Evolutionary conservation across 2,888 invertebrate species (phyloP), one percentile per base, ranked within the genome.

Genomic region (Ommatoiulus sabulosus): DNA sequence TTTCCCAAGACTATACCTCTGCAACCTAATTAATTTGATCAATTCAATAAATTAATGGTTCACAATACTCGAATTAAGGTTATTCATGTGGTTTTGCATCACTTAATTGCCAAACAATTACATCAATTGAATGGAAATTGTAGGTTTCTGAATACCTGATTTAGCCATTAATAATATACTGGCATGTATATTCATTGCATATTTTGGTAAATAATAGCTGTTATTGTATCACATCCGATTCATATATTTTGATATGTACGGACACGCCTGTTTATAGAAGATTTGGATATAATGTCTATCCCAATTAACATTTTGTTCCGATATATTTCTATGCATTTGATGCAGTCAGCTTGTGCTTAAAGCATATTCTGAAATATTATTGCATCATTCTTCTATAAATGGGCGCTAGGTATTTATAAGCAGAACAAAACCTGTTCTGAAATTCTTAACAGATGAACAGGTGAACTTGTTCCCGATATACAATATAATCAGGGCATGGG

Each of bases 111-210:
- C 52, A 15, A 52, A 24, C 72, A 72, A 24, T 72, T 72, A 72
- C 24, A 72, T 72, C 20, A 72, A 24, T 24, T 72, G 24, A 72
- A 72, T 72, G 24, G 8, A 72, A 72, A 72, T 72, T 72, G 72
- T 72, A 24, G 20, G 72, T 72, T 72, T 72, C n/a, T 72, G 72
- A 72, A 72, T 72, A 24, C 72, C 72, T 10, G 72, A 72, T 72
- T 63, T 72, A 24, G 20, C 20, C 72, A 20, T 72, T 72, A 72
- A 72, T 72, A 72, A 72, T 72, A 72, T n/a, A 72, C 72, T 20
- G 8, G 72, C 72, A 20, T 72, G 6, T 72, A 7, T 24, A 72
- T 72, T 72, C 72, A 72, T 24, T 72, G 20, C 72, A 72, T 72
- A 10, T 72, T 0, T 20, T 72, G 72, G 24, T 35, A 35, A 10